These are phyloP conservation scores for Gandaritis pyraliata DNA, from an alignment of 2,888 invertebrate genomes.

Conservation along the genomic window DNA sequence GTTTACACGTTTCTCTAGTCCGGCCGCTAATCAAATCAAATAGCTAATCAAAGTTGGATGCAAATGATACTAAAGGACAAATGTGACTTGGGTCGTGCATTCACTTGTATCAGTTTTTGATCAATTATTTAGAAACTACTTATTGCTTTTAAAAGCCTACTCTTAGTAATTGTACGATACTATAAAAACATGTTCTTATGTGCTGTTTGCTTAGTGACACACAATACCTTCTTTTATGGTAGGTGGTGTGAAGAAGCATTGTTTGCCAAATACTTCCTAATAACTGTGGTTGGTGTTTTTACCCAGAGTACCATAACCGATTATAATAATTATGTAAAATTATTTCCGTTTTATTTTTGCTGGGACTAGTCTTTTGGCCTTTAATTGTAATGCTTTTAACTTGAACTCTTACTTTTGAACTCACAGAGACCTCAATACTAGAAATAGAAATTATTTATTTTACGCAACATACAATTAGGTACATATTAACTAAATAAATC, in stretches of 20 bases:
- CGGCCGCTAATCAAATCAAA: no score
- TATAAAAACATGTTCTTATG: background rate
- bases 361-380: no score
- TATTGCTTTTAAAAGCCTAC: background rate
- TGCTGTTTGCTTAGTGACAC: conserved; percentile 4
- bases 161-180: background rate
- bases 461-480: no score
- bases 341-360: background rate
- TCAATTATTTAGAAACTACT: no score
- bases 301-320: background rate
- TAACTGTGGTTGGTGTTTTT: background rate
- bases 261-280: background rate
- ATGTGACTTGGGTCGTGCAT: no score
- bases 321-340: background rate
- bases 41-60: no score
- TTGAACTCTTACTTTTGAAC: background rate
- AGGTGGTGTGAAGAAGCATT: conserved; percentile 3
- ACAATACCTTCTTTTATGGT: background rate
- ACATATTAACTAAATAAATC: no score
- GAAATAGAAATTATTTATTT: no score
- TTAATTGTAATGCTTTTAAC: background rate
- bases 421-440: background rate
- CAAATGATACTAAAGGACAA: no score
- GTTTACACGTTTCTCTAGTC: no score
- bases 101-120: no score